Evolutionary conservation across 1,140 invertebrate species (phyloP).

Genomic region (Myzus persicae): DNA sequence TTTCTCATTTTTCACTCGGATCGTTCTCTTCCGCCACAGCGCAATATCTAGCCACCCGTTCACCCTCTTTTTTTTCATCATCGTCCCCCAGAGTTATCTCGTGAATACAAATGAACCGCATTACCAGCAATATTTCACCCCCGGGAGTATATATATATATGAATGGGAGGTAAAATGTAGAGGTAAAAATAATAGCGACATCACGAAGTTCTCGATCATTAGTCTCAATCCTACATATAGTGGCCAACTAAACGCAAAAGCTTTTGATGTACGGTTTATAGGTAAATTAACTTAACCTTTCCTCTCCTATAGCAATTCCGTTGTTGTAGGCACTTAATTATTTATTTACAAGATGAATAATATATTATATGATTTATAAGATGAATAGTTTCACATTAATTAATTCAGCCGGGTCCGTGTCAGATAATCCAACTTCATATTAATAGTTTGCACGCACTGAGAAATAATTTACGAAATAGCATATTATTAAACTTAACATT

Average conservation of each 20-base stretch:
- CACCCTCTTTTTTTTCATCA: constrained; percentile 46
- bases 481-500: neutral
- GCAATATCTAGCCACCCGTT: constrained; percentile 18
- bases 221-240: constrained; percentile 33
- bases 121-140: constrained; percentile 52
- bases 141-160: constrained; percentile 27
- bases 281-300: constrained; percentile 1
- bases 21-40: constrained; percentile 21
- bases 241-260: neutral
- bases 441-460: neutral
- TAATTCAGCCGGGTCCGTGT: neutral
- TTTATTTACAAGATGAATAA: neutral
- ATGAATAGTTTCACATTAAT: neutral
- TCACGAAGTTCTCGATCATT: constrained; percentile 39
- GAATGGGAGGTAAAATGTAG: constrained; percentile 30
- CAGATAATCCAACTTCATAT: neutral
- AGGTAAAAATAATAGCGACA: constrained; percentile 54
- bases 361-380: too few species aligned
- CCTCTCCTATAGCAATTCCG: neutral
- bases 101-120: constrained; percentile 57
- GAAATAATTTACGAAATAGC: neutral
- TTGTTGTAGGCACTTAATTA: neutral
- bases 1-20: constrained; percentile 51
- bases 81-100: constrained; percentile 43
- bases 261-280: constrained; percentile 33